Evolutionary conservation across 1,140 invertebrate species (phyloP).

Genomic region (Battus philenor): DNA sequence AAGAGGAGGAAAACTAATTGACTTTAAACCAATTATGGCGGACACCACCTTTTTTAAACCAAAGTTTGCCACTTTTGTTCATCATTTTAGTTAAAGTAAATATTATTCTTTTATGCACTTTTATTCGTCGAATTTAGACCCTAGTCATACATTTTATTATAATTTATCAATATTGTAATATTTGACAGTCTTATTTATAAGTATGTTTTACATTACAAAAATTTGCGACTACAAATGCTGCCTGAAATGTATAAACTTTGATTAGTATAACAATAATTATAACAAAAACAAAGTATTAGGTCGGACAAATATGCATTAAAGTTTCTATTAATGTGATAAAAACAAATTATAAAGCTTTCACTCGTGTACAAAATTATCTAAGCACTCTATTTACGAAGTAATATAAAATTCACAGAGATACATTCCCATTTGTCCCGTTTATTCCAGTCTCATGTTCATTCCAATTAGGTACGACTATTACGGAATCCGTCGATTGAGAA

Average conservation of each 20-base stretch:
- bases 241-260: conserved; percentile 8
- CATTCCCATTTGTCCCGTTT: conserved; percentile 5
- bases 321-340: conserved; percentile 34
- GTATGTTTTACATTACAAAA: too few relatives aligned
- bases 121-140: conserved; percentile 12
- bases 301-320: conserved; percentile 23
- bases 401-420: conserved; percentile 1
- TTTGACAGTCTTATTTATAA: too few relatives aligned
- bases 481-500: conserved; percentile 13
- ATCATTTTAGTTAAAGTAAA: too few relatives aligned
- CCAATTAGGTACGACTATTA: conserved; percentile 3
- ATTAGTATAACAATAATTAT: conserved; percentile 21
- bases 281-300: conserved; percentile 23
- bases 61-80: too few relatives aligned
- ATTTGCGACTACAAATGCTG: neutral
- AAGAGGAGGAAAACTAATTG: too few relatives aligned
- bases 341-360: conserved; percentile 24
- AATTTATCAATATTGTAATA: neutral
- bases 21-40: too few relatives aligned
- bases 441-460: conserved; percentile 1
- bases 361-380: conserved; percentile 31
- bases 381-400: conserved; percentile 8
- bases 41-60: too few relatives aligned
- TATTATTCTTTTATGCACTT: too few relatives aligned
- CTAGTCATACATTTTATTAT: conserved; percentile 12